phyloP scores from a whole-genome alignment of 2,113 vertebrate species.

The Lampris incognitus region DNA sequence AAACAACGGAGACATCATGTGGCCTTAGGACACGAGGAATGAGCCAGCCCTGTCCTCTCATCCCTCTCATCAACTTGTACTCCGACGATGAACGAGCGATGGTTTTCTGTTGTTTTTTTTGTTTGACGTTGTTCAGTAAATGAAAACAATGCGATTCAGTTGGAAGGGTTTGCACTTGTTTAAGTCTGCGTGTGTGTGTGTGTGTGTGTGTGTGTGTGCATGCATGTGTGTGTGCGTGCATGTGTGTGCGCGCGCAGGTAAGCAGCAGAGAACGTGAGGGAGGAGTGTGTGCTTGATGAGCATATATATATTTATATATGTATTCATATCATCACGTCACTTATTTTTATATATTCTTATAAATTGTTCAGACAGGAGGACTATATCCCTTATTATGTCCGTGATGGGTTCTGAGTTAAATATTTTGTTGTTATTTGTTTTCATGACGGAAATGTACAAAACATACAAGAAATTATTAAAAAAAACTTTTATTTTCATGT shows the following conservation, averaged over 20 bases:
- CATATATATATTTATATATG: constrained; percentile 7
- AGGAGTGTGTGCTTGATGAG: background rate
- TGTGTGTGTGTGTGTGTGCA: background rate
- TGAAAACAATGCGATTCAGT: constrained; percentile 28
- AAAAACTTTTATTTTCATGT: constrained; percentile 65
- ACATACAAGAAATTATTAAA: constrained; percentile 64
- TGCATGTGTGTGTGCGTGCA: constrained; percentile 9
- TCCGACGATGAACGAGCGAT: too few species aligned
- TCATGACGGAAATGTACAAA: constrained; percentile 64
- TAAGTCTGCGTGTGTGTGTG: constrained; percentile 26
- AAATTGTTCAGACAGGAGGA: constrained; percentile 53
- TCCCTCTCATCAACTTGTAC: constrained; percentile 46
- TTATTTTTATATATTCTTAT: constrained; percentile 43
- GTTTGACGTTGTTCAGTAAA: background rate
- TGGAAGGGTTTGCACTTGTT: constrained; percentile 34
- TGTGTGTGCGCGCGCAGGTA: background rate
- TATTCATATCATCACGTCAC: constrained; percentile 37
- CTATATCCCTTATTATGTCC: constrained; percentile 38
- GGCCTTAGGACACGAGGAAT: constrained; percentile 42
- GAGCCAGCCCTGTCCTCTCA: constrained; percentile 12
- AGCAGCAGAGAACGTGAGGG: background rate
- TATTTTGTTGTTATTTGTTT: constrained; percentile 61
- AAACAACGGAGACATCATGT: constrained; percentile 27
- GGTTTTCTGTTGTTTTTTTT: background rate
- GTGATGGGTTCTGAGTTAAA: constrained; percentile 42